A percentile compares a stretch with the other conserved stretches of the same genome.
Evolutionary conservation across 1,140 invertebrate species (phyloP).

Genomic region (Dendrolimus punctatus): DNA sequence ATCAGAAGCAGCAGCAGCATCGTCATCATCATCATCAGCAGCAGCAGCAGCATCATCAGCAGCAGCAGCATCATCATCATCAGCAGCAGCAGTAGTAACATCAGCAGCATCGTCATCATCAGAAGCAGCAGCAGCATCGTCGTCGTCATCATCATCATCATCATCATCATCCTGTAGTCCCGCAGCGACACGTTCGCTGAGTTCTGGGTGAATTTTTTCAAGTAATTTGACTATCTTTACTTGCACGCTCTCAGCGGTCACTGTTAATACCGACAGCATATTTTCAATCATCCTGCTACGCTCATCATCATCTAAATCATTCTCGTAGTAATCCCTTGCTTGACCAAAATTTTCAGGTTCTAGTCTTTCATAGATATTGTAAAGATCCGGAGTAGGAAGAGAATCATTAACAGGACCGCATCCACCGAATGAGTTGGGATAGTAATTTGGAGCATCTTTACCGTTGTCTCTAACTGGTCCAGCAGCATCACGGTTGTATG

Average conservation of each 20-base stretch:
- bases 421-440: slow-evolving; percentile 93
- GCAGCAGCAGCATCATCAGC: no score
- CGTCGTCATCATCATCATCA: no score
- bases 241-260: slow-evolving; percentile 86
- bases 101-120: no score
- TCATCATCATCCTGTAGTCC: slow-evolving; percentile 73
- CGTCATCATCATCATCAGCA: no score
- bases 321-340: slow-evolving; percentile 84
- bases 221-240: slow-evolving; percentile 84
- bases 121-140: no score
- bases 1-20: no score
- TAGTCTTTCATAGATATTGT: slow-evolving; percentile 71
- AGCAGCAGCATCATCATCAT: no score
- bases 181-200: slow-evolving; percentile 76
- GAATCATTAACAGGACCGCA: slow-evolving; percentile 75
- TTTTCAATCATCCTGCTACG: slow-evolving; percentile 84
- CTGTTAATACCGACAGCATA: slow-evolving; percentile 81
- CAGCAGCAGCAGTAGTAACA: no score
- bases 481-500: slow-evolving; percentile 92
- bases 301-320: slow-evolving; percentile 82
- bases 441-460: slow-evolving; percentile 92
- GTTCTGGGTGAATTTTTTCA: slow-evolving; percentile 75
- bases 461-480: slow-evolving; percentile 77
- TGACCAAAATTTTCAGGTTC: slow-evolving; percentile 90
- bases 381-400: slow-evolving; percentile 59